Evolutionary conservation across 2,888 invertebrate genomes (phyloP).

Genomic region (Pandemis cinnamomeana): DNA sequence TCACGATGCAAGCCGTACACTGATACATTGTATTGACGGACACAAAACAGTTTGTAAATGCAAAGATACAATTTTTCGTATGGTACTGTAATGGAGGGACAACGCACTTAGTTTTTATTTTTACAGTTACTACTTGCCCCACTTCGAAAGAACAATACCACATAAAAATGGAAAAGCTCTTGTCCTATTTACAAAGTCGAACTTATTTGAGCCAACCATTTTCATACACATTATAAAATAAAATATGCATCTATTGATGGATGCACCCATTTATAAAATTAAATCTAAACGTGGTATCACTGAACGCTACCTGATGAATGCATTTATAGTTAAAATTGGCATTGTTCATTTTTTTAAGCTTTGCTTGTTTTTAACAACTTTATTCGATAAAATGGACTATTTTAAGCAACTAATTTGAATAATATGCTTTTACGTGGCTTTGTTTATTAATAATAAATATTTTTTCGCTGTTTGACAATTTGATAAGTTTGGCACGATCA

Average conservation of each 20-base stretch:
- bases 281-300: background rate
- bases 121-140: conserved; percentile 15
- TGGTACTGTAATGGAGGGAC: conserved; percentile 30
- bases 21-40: conserved; percentile 1
- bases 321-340: background rate
- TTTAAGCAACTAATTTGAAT: too few relatives aligned
- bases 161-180: conserved; percentile 23
- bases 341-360: too few relatives aligned
- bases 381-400: too few relatives aligned
- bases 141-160: conserved; percentile 11
- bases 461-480: too few relatives aligned
- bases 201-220: background rate
- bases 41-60: conserved; percentile 18
- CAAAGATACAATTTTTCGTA: conserved; percentile 28
- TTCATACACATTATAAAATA: background rate
- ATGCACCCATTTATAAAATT: background rate
- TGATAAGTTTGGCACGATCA: too few relatives aligned
- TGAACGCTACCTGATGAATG: background rate
- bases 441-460: too few relatives aligned
- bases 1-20: background rate
- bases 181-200: conserved; percentile 27
- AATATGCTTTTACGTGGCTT: too few relatives aligned
- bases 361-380: too few relatives aligned
- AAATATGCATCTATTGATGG: too few relatives aligned
- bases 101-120: conserved; percentile 26